Evolutionary conservation across 2,888 invertebrate species (phyloP), one percentile per base, ranked within the genome.

Genomic region (Phymatocera aterrima): DNA sequence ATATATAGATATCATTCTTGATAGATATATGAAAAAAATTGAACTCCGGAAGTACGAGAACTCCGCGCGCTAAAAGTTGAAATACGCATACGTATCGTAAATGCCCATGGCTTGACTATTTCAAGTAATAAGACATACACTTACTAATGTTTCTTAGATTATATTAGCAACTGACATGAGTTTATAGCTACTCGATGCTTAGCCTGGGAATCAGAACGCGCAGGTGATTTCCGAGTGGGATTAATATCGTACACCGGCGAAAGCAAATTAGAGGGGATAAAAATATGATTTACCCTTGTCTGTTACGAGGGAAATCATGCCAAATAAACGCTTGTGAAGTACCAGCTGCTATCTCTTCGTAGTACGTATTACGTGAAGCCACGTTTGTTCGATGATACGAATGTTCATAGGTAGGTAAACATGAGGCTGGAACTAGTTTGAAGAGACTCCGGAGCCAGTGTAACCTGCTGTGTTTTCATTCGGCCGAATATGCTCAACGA

Each of bases 21-120:
- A 72, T 51, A 18, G n/a, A 37, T 64, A 34, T 18, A 64, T 64
- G 64, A 37, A 64, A 64, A 64, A 37, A 64, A n/a, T n/a, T 57
- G 57, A 57, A 57, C 24, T 28, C 21, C 28, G 57, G 57, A 5
- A 40, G 40, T 5, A 40, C 40, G 40, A 40, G 40, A 57, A 57
- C 57, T 57, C 28, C 57, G 10, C 34, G 34, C 64, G 37, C n/a
- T 37, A 64, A 24, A 31, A 72, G 18, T 72, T 72, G 40, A 48
- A 51, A 72, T 72, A 72, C 48, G 48, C 51, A 72, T 72, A 72
- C 48, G 48, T 72, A 18, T 72, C 28, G 72, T 51, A 72, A 72
- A 72, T 72, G 72, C 10, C 21, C 34, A 28, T 15, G 24, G 24
- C 40, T 46, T 64, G 40, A 68, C 68, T 68, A 40, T 68, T 46